Evolutionary conservation across 2,113 vertebrate genomes (phyloP), one percentile per base, ranked within the genome.

Genomic region (Dicrurus megarhynchus): DNA sequence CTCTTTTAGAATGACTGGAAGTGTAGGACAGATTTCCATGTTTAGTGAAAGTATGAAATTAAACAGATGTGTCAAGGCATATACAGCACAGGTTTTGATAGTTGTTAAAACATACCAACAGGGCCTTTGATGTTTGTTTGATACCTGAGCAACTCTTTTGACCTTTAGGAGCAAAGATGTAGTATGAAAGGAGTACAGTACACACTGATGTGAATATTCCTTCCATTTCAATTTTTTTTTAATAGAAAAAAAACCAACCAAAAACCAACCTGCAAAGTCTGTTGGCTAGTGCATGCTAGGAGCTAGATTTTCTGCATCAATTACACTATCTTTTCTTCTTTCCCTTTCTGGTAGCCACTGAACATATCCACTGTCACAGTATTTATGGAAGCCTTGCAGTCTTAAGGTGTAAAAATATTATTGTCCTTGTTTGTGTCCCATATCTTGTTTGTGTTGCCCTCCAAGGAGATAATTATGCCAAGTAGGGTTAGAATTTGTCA

Each of bases 151-250:
- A 74, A 18, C 47, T 89, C 30, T 74, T 93, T 47, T 84, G 37
- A 74, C 35, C 47, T 44, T 41, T 20, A 79, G n/a, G 16, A 52
- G 33, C 12, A 69, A 42, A 35, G 20, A 47, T 55, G 21, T 59
- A 17, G 1, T 53, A 41, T 27, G 15, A 21, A 19, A 41, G 37
- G 57, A 37, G 13, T 53, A 26, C 32, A 93, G 15, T 59, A 8
- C 17, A 37, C 44, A 10, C 3, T 55, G 56, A 26, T 46, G 5
- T 0, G 0, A 68, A 7, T 64, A 46, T 64, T 92, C 9, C 23
- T 21, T 84, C 22, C 68, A 3, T 64, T 92, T 50, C n/a, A n/a
- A n/a, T 17, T 47, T 50, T 63, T 28, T 42, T 35, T 8, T 5
- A 64, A 32, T 42, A 18, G n/a, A 2, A 10, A 26, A 28, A n/a